Base-by-base conservation (phyloP, 2,888 invertebrate genomes). In the Mesoligia furuncula region DNA sequence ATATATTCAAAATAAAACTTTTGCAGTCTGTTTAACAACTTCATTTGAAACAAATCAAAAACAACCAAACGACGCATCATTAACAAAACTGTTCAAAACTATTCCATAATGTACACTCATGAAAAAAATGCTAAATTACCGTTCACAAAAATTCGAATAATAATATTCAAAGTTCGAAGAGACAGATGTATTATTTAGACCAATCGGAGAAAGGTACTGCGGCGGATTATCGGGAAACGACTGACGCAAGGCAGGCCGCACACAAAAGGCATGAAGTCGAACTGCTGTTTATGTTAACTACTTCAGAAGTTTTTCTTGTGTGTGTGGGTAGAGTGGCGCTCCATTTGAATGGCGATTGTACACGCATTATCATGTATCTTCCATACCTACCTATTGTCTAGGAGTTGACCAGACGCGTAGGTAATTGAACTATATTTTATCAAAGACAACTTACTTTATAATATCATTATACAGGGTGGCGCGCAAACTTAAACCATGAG, bases 231-330 rank as follows among this genome's bases (percentile, higher is more conserved):
- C 88, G 85, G 77, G 85, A 86, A 87, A 79, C 90, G 78, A 90
- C 91, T 91, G 91, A 89, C 88, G 86, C 88, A 89, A 92, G 89
- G 93, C 88, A 84, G 85, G 86, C 77, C 92, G 91, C 91, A 92
- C 90, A 93, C 92, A 45, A 75, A 74, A 13, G 59, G 54, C 64
- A 73, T 45, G 73, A 64, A 91, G 92, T 91, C 89, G n/a, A n/a
- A n/a, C 87, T 75, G 83, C 86, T 87, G 92, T 93, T 94, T 92
- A 93, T 82, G 69, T 54, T 66, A 69, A 82, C 57, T 54, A 51
- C 70, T 80, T 80, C 71, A 72, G 73, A 84, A 81, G 65, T 65
- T 66, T 45, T 64, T 42, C 54, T 67, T 80, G 69, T 85, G 59
- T 59, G 75, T 67, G 72, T 79, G 42, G 39, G 84, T 54, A 64